A percentile compares a stretch with the other conserved stretches of the same genome.
Evolutionary conservation across 2,888 invertebrate genomes (phyloP).

Genomic region (Nowickia ferox): DNA sequence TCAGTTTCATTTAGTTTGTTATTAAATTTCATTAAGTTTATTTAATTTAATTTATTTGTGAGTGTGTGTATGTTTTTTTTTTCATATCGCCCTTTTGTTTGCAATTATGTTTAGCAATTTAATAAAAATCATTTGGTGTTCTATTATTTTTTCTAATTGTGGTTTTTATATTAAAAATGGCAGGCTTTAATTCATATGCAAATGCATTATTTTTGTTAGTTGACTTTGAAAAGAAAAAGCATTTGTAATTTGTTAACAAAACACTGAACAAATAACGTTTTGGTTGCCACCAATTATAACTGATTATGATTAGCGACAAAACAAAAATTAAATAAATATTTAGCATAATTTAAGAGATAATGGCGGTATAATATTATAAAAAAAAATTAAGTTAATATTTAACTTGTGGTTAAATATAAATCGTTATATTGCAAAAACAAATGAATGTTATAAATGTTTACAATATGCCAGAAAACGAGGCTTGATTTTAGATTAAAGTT

Average conservation of each 20-base stretch:
- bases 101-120: conserved; percentile 45
- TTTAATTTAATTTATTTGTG: not conserved
- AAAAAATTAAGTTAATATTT: not conserved
- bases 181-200: not conserved
- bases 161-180: conserved; percentile 46
- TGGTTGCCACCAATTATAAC: conserved; percentile 37
- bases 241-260: conserved; percentile 55
- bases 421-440: not conserved
- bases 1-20: no score
- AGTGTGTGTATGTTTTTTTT: not conserved
- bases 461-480: not conserved
- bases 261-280: conserved; percentile 33
- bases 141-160: conserved; percentile 11
- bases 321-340: conserved; percentile 32
- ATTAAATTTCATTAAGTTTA: not conserved
- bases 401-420: not conserved
- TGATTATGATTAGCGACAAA: conserved; percentile 36
- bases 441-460: not conserved
- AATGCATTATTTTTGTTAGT: conserved; percentile 15
- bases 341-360: conserved; percentile 19
- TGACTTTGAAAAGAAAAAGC: conserved; percentile 16
- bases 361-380: not conserved
- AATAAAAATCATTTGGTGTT: conserved; percentile 28
- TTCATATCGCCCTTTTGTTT: conserved; percentile 17
- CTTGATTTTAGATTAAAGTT: not conserved